These are phyloP conservation scores for Agapornis canus DNA, from an alignment of 2,797 vertebrate species.

Conservation along the genomic window DNA sequence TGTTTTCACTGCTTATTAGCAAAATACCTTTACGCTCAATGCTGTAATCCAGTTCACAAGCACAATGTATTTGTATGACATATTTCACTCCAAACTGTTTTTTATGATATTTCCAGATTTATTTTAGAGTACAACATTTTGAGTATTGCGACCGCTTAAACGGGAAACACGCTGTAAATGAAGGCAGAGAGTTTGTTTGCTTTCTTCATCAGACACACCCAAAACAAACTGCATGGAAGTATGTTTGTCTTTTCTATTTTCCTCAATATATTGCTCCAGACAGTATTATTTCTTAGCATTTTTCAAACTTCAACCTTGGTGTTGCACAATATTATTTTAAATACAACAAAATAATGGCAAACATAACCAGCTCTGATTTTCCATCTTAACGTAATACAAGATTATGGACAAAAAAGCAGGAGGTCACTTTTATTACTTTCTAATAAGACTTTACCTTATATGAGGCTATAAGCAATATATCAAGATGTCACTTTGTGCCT, in stretches of 20 bases:
- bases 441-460: slow-evolving; percentile 76
- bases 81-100: not conserved
- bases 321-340: slow-evolving; percentile 58
- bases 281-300: slow-evolving; percentile 69
- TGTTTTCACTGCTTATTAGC: not conserved
- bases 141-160: not conserved
- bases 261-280: slow-evolving; percentile 49
- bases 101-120: not conserved
- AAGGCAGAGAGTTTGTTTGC: slow-evolving; percentile 10
- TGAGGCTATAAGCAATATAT: slow-evolving; percentile 72
- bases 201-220: slow-evolving; percentile 21
- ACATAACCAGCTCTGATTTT: slow-evolving; percentile 55
- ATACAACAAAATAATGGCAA: slow-evolving; percentile 59
- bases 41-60: not conserved
- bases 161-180: not conserved
- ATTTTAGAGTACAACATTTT: not conserved
- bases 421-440: slow-evolving; percentile 73
- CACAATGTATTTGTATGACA: not conserved
- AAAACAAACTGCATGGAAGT: not conserved
- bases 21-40: not conserved
- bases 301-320: slow-evolving; percentile 46
- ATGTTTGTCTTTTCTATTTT: slow-evolving; percentile 24
- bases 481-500: slow-evolving; percentile 71
- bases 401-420: slow-evolving; percentile 66
- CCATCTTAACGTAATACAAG: slow-evolving; percentile 52